Conservation (phyloP, 2,888 invertebrate species). For the Heliconius charithonia region DNA sequence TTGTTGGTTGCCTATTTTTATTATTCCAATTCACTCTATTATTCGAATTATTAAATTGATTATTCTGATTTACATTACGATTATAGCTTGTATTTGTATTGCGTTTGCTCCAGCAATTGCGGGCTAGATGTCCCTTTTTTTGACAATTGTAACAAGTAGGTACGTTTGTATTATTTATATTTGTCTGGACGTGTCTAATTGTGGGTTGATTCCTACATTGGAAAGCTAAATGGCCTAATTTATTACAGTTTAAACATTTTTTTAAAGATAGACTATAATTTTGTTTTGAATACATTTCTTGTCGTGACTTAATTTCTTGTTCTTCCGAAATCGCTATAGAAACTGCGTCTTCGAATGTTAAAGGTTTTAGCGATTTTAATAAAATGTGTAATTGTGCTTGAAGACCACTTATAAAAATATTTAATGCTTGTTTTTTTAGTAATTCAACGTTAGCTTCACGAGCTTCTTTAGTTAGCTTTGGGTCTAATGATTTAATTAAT, state of each 20-base stretch:
- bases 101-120: too few relatives aligned
- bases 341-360: slow-evolving; percentile 52
- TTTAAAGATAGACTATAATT: not conserved
- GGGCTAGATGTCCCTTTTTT: too few relatives aligned
- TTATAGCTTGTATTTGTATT: too few relatives aligned
- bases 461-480: slow-evolving; percentile 39
- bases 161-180: too few relatives aligned
- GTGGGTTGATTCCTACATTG: not conserved
- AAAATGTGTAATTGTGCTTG: slow-evolving; percentile 52
- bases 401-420: slow-evolving; percentile 54
- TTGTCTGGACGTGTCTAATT: too few relatives aligned
- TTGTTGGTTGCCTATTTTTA: slow-evolving; percentile 8
- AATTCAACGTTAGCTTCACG: slow-evolving; percentile 48
- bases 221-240: slow-evolving; percentile 30
- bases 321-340: slow-evolving; percentile 49
- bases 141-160: too few relatives aligned
- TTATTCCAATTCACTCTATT: not conserved
- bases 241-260: not conserved
- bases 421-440: slow-evolving; percentile 53
- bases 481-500: slow-evolving; percentile 42
- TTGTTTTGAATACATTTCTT: slow-evolving; percentile 41
- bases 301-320: slow-evolving; percentile 50
- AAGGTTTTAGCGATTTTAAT: slow-evolving; percentile 54
- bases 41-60: too few relatives aligned
- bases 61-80: too few relatives aligned